These are phyloP conservation scores for Phoeniculus purpureus DNA, from an alignment of 2,797 vertebrate species.

Conservation along the genomic window DNA sequence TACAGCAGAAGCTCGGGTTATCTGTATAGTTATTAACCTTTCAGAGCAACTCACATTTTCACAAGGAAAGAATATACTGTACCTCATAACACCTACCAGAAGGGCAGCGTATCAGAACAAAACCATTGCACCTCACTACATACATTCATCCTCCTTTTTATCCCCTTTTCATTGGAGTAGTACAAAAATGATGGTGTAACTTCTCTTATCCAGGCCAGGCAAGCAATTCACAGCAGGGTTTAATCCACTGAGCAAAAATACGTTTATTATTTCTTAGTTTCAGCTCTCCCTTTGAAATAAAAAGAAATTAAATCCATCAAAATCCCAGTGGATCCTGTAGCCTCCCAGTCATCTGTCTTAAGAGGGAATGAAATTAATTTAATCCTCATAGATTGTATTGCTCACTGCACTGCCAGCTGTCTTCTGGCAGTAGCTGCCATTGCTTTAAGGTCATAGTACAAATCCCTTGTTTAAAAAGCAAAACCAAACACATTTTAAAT, in stretches of 20 bases:
- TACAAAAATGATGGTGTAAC: not conserved
- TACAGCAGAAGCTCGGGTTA: not conserved
- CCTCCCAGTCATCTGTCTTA: not conserved
- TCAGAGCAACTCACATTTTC: not conserved
- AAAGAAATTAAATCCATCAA: constrained; percentile 16
- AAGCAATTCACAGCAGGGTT: not conserved
- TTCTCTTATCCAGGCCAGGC: not conserved
- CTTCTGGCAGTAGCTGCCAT: not conserved
- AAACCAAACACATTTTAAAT: constrained; percentile 50
- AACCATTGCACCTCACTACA: not conserved
- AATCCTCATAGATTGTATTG: constrained; percentile 7
- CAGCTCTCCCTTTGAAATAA: constrained; percentile 1
- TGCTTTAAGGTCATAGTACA: constrained; percentile 48
- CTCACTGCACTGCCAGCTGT: constrained; percentile 7
- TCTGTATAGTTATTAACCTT: not conserved
- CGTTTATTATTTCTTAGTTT: not conserved
- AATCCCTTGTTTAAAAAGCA: constrained; percentile 46
- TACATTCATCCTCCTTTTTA: not conserved
- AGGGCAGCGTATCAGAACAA: not conserved
- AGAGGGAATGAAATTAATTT: constrained; percentile 31
- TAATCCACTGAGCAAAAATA: constrained; percentile 8
- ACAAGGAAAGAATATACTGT: not conserved
- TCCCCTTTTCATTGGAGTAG: not conserved
- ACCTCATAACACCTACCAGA: not conserved
- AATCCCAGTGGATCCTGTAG: constrained; percentile 33